These are phyloP conservation scores for Muschampia plurimacula DNA, from an alignment of 2,888 invertebrate genomes.

Conservation along the genomic window DNA sequence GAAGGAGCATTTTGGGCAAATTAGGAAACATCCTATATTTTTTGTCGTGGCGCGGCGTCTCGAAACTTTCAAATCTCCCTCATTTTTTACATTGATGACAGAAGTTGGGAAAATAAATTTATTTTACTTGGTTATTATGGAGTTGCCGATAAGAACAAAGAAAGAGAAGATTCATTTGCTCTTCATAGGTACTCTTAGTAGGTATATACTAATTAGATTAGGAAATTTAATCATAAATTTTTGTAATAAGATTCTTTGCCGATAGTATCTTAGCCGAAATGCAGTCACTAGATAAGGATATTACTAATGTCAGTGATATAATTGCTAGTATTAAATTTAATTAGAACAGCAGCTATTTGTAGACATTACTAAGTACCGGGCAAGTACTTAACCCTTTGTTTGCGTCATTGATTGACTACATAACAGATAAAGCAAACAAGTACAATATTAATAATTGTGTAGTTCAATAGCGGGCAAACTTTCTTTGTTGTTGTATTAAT, in stretches of 20 bases:
- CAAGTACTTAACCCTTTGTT: background rate
- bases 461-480: background rate
- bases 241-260: background rate
- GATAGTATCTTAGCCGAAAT: background rate
- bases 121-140: slow-evolving; percentile 18
- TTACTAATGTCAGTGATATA: background rate
- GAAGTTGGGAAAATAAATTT: slow-evolving; percentile 20
- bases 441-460: background rate
- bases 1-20: background rate
- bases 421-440: background rate
- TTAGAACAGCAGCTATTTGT: background rate
- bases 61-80: background rate
- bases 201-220: background rate
- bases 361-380: background rate
- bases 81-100: slow-evolving; percentile 22
- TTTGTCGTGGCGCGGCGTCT: background rate
- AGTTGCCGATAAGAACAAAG: slow-evolving; percentile 15
- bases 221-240: background rate
- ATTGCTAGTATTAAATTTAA: background rate
- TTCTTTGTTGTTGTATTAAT: background rate
- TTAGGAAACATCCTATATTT: background rate
- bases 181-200: background rate
- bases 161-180: background rate
- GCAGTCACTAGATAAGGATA: background rate
- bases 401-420: background rate